Conservation (phyloP, 2,797 vertebrate genomes). For the Poeciliopsis infans region DNA sequence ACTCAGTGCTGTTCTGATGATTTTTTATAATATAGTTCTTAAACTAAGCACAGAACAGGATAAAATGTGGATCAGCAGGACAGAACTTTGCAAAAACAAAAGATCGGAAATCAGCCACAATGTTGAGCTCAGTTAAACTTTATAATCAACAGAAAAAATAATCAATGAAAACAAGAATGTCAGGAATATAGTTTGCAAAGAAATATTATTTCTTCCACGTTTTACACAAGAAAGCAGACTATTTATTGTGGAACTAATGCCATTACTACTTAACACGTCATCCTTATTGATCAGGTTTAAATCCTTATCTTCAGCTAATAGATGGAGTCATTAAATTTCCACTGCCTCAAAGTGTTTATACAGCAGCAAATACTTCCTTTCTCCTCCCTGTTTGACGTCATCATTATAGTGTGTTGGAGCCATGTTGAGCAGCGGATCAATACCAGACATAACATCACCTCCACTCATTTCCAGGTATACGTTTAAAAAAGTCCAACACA, state of each 20-base stretch:
- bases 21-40: background rate
- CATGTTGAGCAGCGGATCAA: slow-evolving; percentile 74
- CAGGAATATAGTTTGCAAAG: background rate
- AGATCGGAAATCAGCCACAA: background rate
- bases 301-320: slow-evolving; percentile 54
- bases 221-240: background rate
- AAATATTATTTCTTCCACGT: background rate
- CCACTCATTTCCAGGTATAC: slow-evolving; percentile 58
- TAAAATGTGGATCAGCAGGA: background rate
- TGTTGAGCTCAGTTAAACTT: background rate
- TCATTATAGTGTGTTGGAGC: slow-evolving; percentile 69
- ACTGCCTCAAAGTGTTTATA: slow-evolving; percentile 34
- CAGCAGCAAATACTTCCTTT: slow-evolving; percentile 24
- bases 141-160: background rate
- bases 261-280: slow-evolving; percentile 14
- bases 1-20: background rate
- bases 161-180: background rate
- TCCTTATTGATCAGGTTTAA: slow-evolving; percentile 62
- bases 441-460: slow-evolving; percentile 81
- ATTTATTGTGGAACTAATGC: slow-evolving; percentile 20
- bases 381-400: slow-evolving; percentile 61
- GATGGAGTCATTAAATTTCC: slow-evolving; percentile 47
- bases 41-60: background rate
- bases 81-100: background rate
- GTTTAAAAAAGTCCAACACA: slow-evolving; percentile 7